Percentiles rank a stretch among this genome's conserved stretches.
These are phyloP conservation scores for Neogale vison DNA, from an alignment of 2,113 vertebrate genomes.

Conservation along the genomic window DNA sequence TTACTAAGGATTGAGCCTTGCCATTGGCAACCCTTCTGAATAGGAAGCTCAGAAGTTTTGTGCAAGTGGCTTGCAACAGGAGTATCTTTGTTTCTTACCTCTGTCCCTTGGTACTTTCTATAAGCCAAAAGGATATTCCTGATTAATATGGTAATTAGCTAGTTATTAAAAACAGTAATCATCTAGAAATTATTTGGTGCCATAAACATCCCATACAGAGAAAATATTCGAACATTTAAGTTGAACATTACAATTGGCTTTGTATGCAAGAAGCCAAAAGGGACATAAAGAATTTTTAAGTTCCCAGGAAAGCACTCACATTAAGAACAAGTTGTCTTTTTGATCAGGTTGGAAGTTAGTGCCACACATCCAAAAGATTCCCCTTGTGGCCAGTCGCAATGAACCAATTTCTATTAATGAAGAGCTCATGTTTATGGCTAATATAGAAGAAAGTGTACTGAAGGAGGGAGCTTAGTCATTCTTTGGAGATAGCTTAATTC, in stretches of 20 bases:
- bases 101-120: conserved; percentile 82
- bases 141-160: conserved; percentile 88
- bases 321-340: conserved; percentile 84
- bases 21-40: background rate
- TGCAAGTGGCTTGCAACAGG: conserved; percentile 57
- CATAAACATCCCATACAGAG: conserved; percentile 85
- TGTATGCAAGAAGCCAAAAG: conserved; percentile 83
- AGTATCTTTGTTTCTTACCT: conserved; percentile 81
- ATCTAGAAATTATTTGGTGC: conserved; percentile 85
- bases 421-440: conserved; percentile 82
- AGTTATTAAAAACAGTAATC: conserved; percentile 91
- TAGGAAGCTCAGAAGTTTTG: conserved; percentile 51
- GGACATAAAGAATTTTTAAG: conserved; percentile 87
- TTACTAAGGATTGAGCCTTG: background rate
- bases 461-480: conserved; percentile 78
- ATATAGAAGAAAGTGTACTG: conserved; percentile 81
- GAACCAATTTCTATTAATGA: conserved; percentile 85
- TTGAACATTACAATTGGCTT: conserved; percentile 84
- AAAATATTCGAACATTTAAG: conserved; percentile 87
- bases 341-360: conserved; percentile 84
- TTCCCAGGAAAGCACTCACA: conserved; percentile 83
- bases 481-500: conserved; percentile 80
- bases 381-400: conserved; percentile 80
- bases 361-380: conserved; percentile 75
- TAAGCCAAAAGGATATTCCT: conserved; percentile 84